These are phyloP conservation scores for Halcyon chelicuti DNA, from an alignment of 2,797 vertebrate genomes.

Conservation along the genomic window DNA sequence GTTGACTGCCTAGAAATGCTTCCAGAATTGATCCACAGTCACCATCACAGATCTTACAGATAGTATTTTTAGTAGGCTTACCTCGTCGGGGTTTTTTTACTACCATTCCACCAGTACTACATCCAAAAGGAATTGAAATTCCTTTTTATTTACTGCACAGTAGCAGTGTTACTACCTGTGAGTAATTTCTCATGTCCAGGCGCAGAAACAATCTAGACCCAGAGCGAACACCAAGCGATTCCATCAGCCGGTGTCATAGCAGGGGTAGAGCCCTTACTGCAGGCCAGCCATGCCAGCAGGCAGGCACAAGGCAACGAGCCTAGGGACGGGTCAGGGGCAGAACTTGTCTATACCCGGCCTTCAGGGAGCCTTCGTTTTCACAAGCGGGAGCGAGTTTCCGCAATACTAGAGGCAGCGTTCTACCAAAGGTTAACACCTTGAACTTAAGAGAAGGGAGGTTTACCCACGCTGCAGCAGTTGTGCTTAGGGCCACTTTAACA, in stretches of 20 bases:
- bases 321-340: neutral
- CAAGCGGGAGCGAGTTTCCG: neutral
- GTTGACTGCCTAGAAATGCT: fast-evolving
- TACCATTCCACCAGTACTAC: fast-evolving
- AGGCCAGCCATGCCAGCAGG: neutral
- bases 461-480: neutral
- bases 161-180: too few relatives aligned
- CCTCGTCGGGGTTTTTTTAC: fast-evolving
- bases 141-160: neutral
- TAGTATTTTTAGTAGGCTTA: fast-evolving
- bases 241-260: fast-evolving
- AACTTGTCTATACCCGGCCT: neutral
- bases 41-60: too few relatives aligned
- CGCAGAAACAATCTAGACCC: fast-evolving
- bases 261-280: neutral
- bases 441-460: too few relatives aligned
- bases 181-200: neutral
- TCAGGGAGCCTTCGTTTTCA: neutral
- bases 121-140: neutral
- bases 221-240: fast-evolving
- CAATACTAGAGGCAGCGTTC: fast-evolving
- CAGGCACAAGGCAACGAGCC: neutral
- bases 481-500: fast-evolving
- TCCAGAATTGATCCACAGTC: neutral
- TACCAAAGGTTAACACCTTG: neutral